Percentiles rank a stretch among this genome's conserved stretches.
Conservation (phyloP, 2,113 vertebrate species). For the Pygoscelis antarcticus region DNA sequence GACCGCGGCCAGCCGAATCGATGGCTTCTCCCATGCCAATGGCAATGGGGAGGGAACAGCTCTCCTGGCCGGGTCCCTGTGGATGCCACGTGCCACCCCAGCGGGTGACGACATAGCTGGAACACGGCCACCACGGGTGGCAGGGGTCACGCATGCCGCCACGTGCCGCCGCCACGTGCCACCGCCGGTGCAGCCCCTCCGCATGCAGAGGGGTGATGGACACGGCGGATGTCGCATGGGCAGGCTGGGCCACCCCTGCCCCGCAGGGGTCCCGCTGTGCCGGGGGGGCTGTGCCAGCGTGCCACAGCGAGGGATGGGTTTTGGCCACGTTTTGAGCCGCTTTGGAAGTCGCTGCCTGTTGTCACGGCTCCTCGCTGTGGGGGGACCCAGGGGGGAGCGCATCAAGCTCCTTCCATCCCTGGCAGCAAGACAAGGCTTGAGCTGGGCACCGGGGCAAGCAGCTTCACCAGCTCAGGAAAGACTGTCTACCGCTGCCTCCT, state of each 20-base stretch:
- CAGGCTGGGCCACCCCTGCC: not conserved
- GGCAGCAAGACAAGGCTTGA: not conserved
- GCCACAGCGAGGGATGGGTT: not conserved
- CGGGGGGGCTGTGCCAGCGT: not conserved
- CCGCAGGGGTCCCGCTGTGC: fast-evolving
- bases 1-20: fast-evolving
- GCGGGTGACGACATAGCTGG: not conserved
- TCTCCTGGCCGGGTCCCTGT: not conserved
- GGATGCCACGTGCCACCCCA: not conserved
- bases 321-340: fast-evolving
- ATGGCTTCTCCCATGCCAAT: not conserved
- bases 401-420: not conserved
- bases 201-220: not conserved
- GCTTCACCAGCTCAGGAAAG: not conserved
- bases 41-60: not conserved
- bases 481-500: not conserved
- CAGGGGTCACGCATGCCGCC: not conserved
- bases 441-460: fast-evolving
- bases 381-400: not conserved
- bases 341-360: not conserved
- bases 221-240: fast-evolving
- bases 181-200: fast-evolving
- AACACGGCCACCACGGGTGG: fast-evolving
- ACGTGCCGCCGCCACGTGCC: not conserved
- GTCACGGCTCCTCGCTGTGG: not conserved